Evolutionary conservation across 2,113 vertebrate genomes (phyloP), one percentile per base, ranked within the genome.

Genomic region (Felis catus): DNA sequence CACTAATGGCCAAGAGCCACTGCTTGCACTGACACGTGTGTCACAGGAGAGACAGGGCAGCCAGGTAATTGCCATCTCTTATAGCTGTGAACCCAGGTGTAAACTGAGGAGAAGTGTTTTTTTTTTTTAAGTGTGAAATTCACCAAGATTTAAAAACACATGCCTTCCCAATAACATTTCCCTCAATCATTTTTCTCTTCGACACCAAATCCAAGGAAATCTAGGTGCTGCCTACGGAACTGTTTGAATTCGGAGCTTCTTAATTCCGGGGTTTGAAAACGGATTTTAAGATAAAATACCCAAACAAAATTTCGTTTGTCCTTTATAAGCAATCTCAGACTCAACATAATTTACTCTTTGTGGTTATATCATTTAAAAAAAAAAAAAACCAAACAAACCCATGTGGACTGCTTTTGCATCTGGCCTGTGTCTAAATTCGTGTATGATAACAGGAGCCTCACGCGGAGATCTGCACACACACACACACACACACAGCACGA

Each of bases 391-490:
- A 58, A 58, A 5, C 14, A 53, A 53, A 12, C 36, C 78, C 53
- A n/a, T 4, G n/a, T 23, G 31, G 85, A 16, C 33, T 6, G n/a
- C 13, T 6, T 2, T 21, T 15, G 5, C 41, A 25, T 53, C 36
- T 45, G 76, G 19, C 33, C 63, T 39, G 3, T 45, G 41, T 82
- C 45, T 79, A 39, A 66, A 88, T 80, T 4, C 70, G n/a, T 51
- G 65, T 41, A 53, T 41, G 13, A 53, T 41, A 70, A 33, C 25
- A 29, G 0, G 41, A 85, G 66, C 23, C 14, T 45, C 11, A 6
- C 1, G 3, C 39, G n/a, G 68, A 48, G 51, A 73, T 70, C 16
- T 5, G 2, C 11, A 4, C 10, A 2, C 18, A 8, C 11, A 4
- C 21, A 23, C 31, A 27, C 18, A 11, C 19, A 6, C 16, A 36